phyloP scores from a whole-genome alignment of 1,140 invertebrate genomes.

The Drosophila repletoides region DNA sequence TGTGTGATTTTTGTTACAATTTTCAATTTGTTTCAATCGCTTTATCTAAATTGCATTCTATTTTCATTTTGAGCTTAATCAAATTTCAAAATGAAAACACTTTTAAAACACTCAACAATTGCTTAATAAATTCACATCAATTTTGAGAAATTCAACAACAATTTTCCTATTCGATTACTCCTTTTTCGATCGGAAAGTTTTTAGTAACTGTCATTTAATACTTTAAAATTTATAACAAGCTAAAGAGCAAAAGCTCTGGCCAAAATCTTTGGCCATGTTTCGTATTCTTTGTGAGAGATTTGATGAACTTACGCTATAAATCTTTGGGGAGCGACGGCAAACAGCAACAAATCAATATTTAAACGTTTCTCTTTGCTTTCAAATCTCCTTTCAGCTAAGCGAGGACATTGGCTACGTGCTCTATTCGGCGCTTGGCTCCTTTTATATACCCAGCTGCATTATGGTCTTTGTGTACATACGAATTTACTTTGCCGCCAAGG shows the following conservation, averaged over 20 bases:
- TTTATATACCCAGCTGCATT: slow-evolving; percentile 99
- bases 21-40: too few species aligned
- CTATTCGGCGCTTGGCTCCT: slow-evolving; percentile 98
- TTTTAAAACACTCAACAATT: too few species aligned
- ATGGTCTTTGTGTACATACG: slow-evolving; percentile 99
- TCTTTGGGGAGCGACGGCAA: not conserved
- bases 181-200: too few species aligned
- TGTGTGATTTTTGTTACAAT: too few species aligned
- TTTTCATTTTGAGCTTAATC: too few species aligned
- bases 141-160: too few species aligned
- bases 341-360: slow-evolving; percentile 3
- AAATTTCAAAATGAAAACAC: not conserved
- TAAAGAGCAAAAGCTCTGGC: not conserved
- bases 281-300: slow-evolving; percentile 1
- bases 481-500: slow-evolving; percentile 98
- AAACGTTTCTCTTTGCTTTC: slow-evolving; percentile 21
- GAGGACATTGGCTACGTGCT: slow-evolving; percentile 98
- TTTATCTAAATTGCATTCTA: too few species aligned
- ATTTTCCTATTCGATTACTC: too few species aligned
- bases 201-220: too few species aligned
- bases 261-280: not conserved
- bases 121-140: too few species aligned
- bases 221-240: too few species aligned
- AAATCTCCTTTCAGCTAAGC: slow-evolving; percentile 88
- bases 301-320: slow-evolving; percentile 4